Base-by-base conservation (phyloP, 1,140 invertebrate species). In the Muscidifurax raptorellus region DNA sequence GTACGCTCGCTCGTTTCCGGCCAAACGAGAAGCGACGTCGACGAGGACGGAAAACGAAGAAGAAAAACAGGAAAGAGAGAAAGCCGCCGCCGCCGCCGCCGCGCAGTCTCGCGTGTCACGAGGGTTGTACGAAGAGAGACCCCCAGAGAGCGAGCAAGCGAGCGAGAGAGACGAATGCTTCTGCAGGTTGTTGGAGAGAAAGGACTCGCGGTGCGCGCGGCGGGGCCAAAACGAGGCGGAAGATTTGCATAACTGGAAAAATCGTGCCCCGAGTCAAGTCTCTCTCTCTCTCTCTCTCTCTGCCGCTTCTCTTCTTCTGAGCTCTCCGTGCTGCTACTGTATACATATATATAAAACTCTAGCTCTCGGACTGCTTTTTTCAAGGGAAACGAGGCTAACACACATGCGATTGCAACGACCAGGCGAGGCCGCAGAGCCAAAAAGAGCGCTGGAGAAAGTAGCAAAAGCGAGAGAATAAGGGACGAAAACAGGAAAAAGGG, bases 191-290 rank as follows among this genome's bases (percentile, higher is more conserved):
- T 25, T 36, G 3, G 36, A 72, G 59, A 81, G 25, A 74, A 82
- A 59, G 67, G 44, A 76, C 30, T 59, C 18, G 18, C 22, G 22
- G 52, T 59, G 47, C 36, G 7, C 36, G 36, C 36, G 10, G 28
- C 13, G 47, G 47, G 28, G 25, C 15, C 28, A n/a, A 72, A 82
- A 75, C 30, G 80, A 74, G 32, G 71, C 36, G 36, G 22, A 32
- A 66, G 27, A 84, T 84, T 79, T 84, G 47, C 67, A 84, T 74
- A 84, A 84, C 67, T 71, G 67, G 44, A 79, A 84, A 79, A 84
- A 72, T 84, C 76, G 27, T 83, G 81, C 59, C 44, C 40, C 30
- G 18, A 82, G 44, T 74, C 69, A 74, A 82, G 44, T 64, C 47
- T 59, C 13, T 27, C 18, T 64, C 59, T 59, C 52, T 13, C 52